phyloP scores from a whole-genome alignment of 2,888 invertebrate species.

The Drosophila paucipuncta region DNA sequence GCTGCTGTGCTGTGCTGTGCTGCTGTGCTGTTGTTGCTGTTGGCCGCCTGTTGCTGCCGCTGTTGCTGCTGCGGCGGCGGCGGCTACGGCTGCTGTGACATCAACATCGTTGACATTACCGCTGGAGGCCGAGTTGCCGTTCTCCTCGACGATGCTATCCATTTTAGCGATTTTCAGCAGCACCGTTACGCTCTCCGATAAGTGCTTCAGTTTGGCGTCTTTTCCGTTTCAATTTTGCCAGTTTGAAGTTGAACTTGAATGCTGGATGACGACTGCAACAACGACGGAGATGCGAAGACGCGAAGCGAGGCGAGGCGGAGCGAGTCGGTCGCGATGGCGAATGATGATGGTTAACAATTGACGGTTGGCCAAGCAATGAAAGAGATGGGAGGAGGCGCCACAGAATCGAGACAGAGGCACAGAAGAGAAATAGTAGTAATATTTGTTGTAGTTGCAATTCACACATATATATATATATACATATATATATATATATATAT shows the following conservation, averaged over 20 bases:
- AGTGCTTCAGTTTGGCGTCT: slow-evolving; percentile 85
- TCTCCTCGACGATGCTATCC: slow-evolving; percentile 96
- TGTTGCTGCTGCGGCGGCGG: slow-evolving; percentile 40
- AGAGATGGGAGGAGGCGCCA: slow-evolving; percentile 5
- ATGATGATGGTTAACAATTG: slow-evolving; percentile 6
- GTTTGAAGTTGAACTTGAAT: slow-evolving; percentile 66
- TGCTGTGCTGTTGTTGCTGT: slow-evolving; percentile 20
- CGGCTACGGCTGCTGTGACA: slow-evolving; percentile 49
- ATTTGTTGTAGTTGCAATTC: not conserved
- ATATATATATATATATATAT: not conserved
- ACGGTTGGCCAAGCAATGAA: slow-evolving; percentile 11
- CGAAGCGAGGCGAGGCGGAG: not conserved
- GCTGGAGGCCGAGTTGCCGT: slow-evolving; percentile 87
- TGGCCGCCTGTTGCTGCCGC: slow-evolving; percentile 48
- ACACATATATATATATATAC: not conserved
- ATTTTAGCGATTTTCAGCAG: slow-evolving; percentile 87
- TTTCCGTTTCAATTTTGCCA: slow-evolving; percentile 84
- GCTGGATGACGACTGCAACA: slow-evolving; percentile 39
- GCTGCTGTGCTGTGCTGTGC: slow-evolving; percentile 39
- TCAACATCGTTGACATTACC: slow-evolving; percentile 77
- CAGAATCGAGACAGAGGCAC: slow-evolving; percentile 1
- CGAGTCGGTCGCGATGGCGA: not conserved
- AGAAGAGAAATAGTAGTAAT: slow-evolving; percentile 15
- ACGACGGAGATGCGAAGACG: not conserved
- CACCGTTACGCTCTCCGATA: slow-evolving; percentile 88